These are phyloP conservation scores for Prosapia bicincta DNA, from an alignment of 2,888 invertebrate genomes.

Conservation along the genomic window DNA sequence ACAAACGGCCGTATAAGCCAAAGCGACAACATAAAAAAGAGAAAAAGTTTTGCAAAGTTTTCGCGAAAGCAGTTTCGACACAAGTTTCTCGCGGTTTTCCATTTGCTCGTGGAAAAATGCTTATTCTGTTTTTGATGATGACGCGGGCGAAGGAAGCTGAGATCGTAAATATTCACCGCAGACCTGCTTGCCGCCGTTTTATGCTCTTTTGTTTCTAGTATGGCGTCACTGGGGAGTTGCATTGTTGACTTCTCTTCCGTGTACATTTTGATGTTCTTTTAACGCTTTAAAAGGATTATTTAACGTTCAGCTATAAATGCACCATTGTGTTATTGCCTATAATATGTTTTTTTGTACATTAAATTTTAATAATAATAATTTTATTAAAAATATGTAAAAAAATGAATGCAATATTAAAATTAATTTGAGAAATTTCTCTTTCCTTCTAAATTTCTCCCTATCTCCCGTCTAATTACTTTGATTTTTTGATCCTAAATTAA, in stretches of 20 bases:
- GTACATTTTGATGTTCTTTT: neutral
- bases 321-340: too few species aligned
- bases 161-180: neutral
- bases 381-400: too few species aligned
- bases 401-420: too few species aligned
- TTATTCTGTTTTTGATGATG: neutral
- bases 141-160: neutral
- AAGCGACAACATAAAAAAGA: neutral
- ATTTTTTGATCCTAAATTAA: too few species aligned
- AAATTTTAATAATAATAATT: too few species aligned
- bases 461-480: too few species aligned
- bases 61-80: neutral
- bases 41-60: neutral
- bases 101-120: neutral
- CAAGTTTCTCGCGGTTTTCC: neutral
- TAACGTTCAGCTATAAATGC: too few species aligned
- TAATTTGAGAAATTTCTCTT: too few species aligned
- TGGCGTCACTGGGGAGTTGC: neutral
- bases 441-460: too few species aligned
- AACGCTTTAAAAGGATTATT: too few species aligned
- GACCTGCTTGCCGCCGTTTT: neutral
- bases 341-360: too few species aligned
- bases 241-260: neutral
- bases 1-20: neutral
- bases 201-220: neutral